Evolutionary conservation across 1,140 invertebrate genomes (phyloP).

Genomic region (Scaptomyza hsui): DNA sequence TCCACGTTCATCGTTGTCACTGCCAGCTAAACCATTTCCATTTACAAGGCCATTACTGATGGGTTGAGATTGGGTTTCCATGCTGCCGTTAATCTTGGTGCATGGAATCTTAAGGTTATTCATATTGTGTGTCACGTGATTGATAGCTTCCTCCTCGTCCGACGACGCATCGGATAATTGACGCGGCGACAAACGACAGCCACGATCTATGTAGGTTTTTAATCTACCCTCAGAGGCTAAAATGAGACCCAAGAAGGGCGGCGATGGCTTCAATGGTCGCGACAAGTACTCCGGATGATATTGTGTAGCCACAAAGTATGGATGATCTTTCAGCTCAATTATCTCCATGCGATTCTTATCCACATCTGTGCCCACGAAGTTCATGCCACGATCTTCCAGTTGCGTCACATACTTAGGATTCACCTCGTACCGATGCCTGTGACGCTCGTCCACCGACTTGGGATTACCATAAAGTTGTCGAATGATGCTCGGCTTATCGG

Average conservation of each 20-base stretch:
- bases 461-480: constrained; percentile 93
- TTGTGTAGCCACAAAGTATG: constrained; percentile 97
- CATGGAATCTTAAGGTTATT: constrained; percentile 22
- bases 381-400: constrained; percentile 93
- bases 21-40: constrained; percentile 32
- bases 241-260: constrained; percentile 97
- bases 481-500: constrained; percentile 86
- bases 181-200: constrained; percentile 88
- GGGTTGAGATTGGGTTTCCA: neutral
- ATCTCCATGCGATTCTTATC: constrained; percentile 94
- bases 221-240: constrained; percentile 93
- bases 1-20: neutral
- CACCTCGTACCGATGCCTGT: constrained; percentile 98
- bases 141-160: constrained; percentile 84
- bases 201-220: constrained; percentile 88
- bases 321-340: constrained; percentile 90
- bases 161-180: constrained; percentile 89
- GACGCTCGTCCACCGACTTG: constrained; percentile 95
- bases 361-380: constrained; percentile 94
- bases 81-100: neutral
- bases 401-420: constrained; percentile 93
- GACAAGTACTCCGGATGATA: constrained; percentile 99
- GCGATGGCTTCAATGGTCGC: constrained; percentile 95
- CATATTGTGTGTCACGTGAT: constrained; percentile 33
- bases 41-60: constrained; percentile 33